Evolutionary conservation across 2,797 vertebrate species (phyloP).

Genomic region (Cichlasoma orientale): DNA sequence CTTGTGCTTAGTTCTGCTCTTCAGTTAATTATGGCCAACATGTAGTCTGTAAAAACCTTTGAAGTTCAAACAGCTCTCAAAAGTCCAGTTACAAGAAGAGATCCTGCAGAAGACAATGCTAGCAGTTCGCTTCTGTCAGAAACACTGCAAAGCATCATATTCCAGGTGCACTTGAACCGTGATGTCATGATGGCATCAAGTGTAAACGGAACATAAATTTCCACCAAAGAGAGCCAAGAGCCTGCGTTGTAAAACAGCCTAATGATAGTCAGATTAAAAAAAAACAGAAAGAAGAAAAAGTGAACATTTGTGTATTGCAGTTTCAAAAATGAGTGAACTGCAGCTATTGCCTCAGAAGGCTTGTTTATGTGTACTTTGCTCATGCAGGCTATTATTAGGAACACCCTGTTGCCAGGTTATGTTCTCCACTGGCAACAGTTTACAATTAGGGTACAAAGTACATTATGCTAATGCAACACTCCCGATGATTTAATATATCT

Average conservation of each 20-base stretch:
- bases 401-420: neutral
- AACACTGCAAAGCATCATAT: neutral
- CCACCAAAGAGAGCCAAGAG: neutral
- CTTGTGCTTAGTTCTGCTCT: slow-evolving; percentile 7
- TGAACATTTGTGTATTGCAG: neutral
- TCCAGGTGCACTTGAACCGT: neutral
- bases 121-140: neutral
- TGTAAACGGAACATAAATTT: neutral
- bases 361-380: neutral
- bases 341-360: neutral
- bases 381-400: neutral
- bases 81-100: slow-evolving; percentile 15
- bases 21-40: slow-evolving; percentile 48
- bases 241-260: neutral
- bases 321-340: neutral
- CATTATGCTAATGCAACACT: neutral
- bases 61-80: slow-evolving; percentile 25
- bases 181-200: neutral
- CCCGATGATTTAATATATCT: neutral
- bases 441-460: neutral
- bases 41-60: slow-evolving; percentile 14
- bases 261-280: neutral
- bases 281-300: neutral
- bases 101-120: neutral
- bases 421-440: neutral